Evolutionary conservation across 2,888 invertebrate species (phyloP), one percentile per base, ranked within the genome.

Genomic region (Drymonia ruficornis): DNA sequence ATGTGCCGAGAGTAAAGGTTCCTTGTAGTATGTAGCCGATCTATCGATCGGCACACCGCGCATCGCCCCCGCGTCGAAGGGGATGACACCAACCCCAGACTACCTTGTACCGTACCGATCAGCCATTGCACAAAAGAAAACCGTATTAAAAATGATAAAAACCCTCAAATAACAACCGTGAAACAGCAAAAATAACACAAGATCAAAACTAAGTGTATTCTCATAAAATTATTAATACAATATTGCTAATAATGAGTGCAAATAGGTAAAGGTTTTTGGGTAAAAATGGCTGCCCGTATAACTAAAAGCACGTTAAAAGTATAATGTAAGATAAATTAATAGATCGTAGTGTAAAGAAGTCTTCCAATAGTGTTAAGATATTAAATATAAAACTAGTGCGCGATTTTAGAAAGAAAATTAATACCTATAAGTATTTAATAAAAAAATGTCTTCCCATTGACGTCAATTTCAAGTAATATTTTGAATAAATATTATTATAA

Each of bases 41-140:
- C 57, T 89, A 91, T 91, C 87, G 91, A 91, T 90, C 87, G 76
- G 0, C 51, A 40, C 65, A 31, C 63, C 78, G 91, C 91, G 91
- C 91, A 91, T 56, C 76, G 62, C 61, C 67, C 70, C 64, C 75
- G 86, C 86, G 84, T 78, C 78, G 70, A 62, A 58, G 67, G 53
- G 59, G 63, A 58, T 46, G 55, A 59, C 65, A 64, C 78, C 76
- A 67, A 73, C 70, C 68, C 70, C 68, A 67, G 70, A 62, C 61
- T 57, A 52, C 61, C 46, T 54, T 51, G 65, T 68, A 63, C 70
- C 72, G 81, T 74, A 71, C 76, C 73, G 76, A 81, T 79, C 85
- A 81, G 84, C 84, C 86, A 83, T 81, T 78, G 65, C 73, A 76
- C 69, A 70, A 70, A 74, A 78, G 76, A 81, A 86, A 80, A 75